These are phyloP conservation scores for Dufourea novaeangliae DNA, from an alignment of 1,140 invertebrate genomes.

Conservation along the genomic window DNA sequence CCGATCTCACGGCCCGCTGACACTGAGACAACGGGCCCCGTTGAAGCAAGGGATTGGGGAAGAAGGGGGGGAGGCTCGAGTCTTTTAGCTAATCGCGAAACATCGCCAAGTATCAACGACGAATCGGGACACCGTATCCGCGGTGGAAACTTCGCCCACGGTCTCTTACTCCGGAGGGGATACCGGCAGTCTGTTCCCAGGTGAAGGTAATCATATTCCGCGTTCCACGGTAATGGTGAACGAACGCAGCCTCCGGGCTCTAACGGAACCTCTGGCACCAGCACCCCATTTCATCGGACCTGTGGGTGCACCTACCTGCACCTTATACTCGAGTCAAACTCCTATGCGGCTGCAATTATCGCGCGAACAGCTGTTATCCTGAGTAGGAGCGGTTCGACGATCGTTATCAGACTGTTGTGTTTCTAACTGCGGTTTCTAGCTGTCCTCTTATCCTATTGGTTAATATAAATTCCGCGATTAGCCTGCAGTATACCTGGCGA, in stretches of 20 bases:
- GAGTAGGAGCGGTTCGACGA: slow-evolving; percentile 23
- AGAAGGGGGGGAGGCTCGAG: background rate
- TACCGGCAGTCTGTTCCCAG: slow-evolving; percentile 67
- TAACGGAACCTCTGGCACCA: slow-evolving; percentile 75
- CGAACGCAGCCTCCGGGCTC: slow-evolving; percentile 72
- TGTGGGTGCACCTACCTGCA: slow-evolving; percentile 55
- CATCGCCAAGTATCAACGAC: slow-evolving; percentile 41
- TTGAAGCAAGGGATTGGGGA: background rate
- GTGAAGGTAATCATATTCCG: slow-evolving; percentile 79
- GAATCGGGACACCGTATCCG: slow-evolving; percentile 57
- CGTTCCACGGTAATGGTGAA: slow-evolving; percentile 79
- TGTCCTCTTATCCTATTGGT: background rate
- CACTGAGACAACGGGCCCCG: slow-evolving; percentile 1
- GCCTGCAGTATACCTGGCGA: background rate
- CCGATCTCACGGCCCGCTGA: slow-evolving; percentile 44
- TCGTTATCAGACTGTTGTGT: slow-evolving; percentile 58
- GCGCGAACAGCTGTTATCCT: slow-evolving; percentile 62
- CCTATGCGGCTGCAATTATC: slow-evolving; percentile 60
- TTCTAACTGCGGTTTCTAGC: slow-evolving; percentile 43
- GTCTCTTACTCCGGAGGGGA: slow-evolving; percentile 32
- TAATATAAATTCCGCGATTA: slow-evolving; percentile 25
- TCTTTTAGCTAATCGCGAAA: slow-evolving; percentile 37
- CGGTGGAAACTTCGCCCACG: slow-evolving; percentile 64
- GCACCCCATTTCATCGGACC: slow-evolving; percentile 67
- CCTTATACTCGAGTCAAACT: slow-evolving; percentile 51